phyloP scores from a whole-genome alignment of 2,888 invertebrate genomes.

The Idaea straminata region DNA sequence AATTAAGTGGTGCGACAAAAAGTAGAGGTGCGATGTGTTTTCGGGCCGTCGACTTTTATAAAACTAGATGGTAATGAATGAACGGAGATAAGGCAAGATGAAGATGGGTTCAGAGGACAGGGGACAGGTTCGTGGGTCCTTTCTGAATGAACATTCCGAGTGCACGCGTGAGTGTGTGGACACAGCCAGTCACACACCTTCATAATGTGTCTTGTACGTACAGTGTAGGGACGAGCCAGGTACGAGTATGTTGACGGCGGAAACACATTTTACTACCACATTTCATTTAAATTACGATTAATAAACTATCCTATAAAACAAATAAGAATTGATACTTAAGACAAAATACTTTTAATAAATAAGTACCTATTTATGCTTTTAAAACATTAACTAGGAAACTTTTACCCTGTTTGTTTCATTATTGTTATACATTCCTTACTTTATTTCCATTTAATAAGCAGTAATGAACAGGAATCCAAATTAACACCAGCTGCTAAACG shows the following conservation, averaged over 20 bases:
- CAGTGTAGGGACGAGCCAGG: neutral
- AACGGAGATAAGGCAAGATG: conserved; percentile 72
- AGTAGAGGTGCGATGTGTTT: conserved; percentile 76
- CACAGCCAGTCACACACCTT: conserved; percentile 16
- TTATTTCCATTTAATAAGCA: conserved; percentile 2
- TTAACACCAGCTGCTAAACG: conserved; percentile 12
- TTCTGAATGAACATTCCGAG: conserved; percentile 62
- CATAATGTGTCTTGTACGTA: neutral
- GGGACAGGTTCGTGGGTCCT: conserved; percentile 62
- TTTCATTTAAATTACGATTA: neutral
- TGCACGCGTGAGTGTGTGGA: conserved; percentile 40
- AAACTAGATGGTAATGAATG: conserved; percentile 79
- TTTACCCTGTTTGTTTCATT: neutral
- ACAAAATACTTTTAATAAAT: too few species aligned
- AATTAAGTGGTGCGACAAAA: conserved; percentile 79
- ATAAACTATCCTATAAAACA: neutral
- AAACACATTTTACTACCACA: neutral
- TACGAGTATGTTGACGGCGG: neutral
- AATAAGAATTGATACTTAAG: neutral
- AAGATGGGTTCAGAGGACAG: conserved; percentile 63
- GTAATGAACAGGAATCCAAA: conserved; percentile 7
- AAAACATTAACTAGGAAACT: neutral
- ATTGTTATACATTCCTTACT: neutral
- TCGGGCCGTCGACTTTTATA: conserved; percentile 76
- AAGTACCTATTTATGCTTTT: neutral